Evolutionary conservation across 1,140 invertebrate genomes (phyloP).

Genomic region (Alviniconcha marisindica): DNA sequence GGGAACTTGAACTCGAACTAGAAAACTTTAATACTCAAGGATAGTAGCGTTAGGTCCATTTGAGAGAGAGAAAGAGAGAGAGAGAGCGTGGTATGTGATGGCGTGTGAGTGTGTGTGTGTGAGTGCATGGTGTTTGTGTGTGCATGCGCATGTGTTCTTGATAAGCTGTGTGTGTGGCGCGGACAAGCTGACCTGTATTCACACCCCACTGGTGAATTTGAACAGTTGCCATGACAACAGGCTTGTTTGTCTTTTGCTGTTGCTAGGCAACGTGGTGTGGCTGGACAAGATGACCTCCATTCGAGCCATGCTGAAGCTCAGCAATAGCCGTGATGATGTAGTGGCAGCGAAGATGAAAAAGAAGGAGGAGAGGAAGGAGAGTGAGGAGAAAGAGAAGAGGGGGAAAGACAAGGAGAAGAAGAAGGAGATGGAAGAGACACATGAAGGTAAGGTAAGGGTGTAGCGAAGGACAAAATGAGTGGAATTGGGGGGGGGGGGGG

Average conservation of each 20-base stretch:
- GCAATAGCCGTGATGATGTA: slow-evolving; percentile 56
- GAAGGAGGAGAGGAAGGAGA: not conserved
- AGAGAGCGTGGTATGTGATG: not conserved
- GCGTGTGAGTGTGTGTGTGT: not conserved
- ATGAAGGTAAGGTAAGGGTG: too few relatives aligned
- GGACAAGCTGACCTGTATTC: too few relatives aligned
- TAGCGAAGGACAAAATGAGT: slow-evolving; percentile 41
- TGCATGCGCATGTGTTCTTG: not conserved
- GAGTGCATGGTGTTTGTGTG: not conserved
- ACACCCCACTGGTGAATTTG: too few relatives aligned
- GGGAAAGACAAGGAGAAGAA: not conserved
- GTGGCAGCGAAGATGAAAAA: slow-evolving; percentile 29
- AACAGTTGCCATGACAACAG: too few relatives aligned
- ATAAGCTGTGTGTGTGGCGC: not conserved
- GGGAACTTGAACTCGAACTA: too few relatives aligned
- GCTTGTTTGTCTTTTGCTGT: too few relatives aligned
- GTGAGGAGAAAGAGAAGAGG: not conserved
- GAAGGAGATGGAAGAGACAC: slow-evolving; percentile 24
- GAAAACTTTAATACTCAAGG: too few relatives aligned
- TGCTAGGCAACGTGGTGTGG: slow-evolving; percentile 86
- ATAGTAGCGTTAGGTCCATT: too few relatives aligned
- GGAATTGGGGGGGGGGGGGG: slow-evolving; percentile 41
- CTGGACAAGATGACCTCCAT: slow-evolving; percentile 84
- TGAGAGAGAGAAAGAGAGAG: not conserved
- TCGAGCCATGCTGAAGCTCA: slow-evolving; percentile 82